Evolutionary conservation across 2,888 invertebrate genomes (phyloP).

Genomic region (Apodemia duryi): DNA sequence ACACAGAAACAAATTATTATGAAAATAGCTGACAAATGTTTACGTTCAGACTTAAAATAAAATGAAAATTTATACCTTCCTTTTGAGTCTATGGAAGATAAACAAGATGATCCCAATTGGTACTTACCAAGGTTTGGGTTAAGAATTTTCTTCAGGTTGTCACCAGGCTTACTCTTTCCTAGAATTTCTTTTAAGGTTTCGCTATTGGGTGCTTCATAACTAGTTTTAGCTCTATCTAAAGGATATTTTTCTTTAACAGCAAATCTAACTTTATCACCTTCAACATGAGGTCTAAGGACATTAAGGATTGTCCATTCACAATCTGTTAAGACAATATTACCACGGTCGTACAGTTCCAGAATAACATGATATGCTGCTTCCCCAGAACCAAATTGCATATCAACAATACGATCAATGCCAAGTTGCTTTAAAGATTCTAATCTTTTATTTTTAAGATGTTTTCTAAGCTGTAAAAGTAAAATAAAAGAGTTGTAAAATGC

Average conservation of each 20-base stretch:
- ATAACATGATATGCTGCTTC: constrained; percentile 97
- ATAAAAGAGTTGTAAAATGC: constrained; percentile 3
- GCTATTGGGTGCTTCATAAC: constrained; percentile 71
- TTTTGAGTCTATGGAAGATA: neutral
- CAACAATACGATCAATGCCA: constrained; percentile 95
- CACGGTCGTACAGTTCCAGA: constrained; percentile 96
- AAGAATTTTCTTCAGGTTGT: constrained; percentile 88
- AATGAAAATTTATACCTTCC: too few relatives aligned
- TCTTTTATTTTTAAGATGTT: constrained; percentile 97
- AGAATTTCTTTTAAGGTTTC: constrained; percentile 81
- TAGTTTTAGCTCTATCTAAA: constrained; percentile 84
- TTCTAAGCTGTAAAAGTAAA: constrained; percentile 83
- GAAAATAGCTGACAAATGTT: too few relatives aligned
- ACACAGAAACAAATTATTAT: too few relatives aligned
- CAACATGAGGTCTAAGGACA: constrained; percentile 94
- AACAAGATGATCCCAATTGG: neutral
- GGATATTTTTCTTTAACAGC: constrained; percentile 96
- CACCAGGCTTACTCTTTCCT: constrained; percentile 82
- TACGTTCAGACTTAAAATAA: too few relatives aligned
- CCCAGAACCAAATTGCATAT: constrained; percentile 95
- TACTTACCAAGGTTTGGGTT: constrained; percentile 86
- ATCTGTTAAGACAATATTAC: constrained; percentile 97
- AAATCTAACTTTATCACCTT: constrained; percentile 93
- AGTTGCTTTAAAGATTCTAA: constrained; percentile 91
- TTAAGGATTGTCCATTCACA: constrained; percentile 93